phyloP scores from a whole-genome alignment of 2,797 vertebrate genomes.

The Phalloptychus januarius region DNA sequence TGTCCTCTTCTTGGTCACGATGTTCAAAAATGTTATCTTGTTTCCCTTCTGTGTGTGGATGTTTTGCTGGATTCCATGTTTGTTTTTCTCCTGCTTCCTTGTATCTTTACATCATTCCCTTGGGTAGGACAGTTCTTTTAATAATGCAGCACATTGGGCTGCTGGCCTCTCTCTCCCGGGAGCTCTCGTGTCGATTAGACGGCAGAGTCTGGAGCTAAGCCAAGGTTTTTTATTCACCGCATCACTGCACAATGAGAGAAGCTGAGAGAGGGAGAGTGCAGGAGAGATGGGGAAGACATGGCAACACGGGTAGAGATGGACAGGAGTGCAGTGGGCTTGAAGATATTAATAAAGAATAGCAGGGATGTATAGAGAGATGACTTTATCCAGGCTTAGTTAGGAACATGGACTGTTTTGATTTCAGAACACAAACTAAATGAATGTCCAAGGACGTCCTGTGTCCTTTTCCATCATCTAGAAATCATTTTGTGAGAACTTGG shows the following conservation, averaged over 20 bases:
- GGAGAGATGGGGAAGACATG: slow-evolving; percentile 59
- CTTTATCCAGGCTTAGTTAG: slow-evolving; percentile 31
- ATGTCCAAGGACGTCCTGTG: slow-evolving; percentile 21
- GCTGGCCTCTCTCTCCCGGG: slow-evolving; percentile 61
- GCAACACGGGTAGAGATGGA: slow-evolving; percentile 51
- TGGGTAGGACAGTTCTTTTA: slow-evolving; percentile 68
- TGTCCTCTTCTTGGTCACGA: slow-evolving; percentile 11
- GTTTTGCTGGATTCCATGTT: slow-evolving; percentile 22
- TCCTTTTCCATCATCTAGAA: slow-evolving; percentile 31
- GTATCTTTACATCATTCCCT: slow-evolving; percentile 45
- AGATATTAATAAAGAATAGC: slow-evolving; percentile 48
- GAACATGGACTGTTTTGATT: slow-evolving; percentile 1
- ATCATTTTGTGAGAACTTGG: slow-evolving; percentile 22
- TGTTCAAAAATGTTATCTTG: slow-evolving; percentile 12
- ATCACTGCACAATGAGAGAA: slow-evolving; percentile 69
- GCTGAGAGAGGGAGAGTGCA: slow-evolving; percentile 31
- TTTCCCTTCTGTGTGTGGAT: slow-evolving; percentile 12
- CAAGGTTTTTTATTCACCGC: slow-evolving; percentile 70
- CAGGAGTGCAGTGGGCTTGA: slow-evolving; percentile 36
- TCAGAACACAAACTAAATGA: neutral
- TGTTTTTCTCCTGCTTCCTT: slow-evolving; percentile 34
- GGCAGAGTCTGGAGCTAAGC: slow-evolving; percentile 69
- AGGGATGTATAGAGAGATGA: slow-evolving; percentile 18
- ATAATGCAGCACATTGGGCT: slow-evolving; percentile 75
- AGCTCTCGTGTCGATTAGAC: slow-evolving; percentile 76